These are phyloP conservation scores for Phrynocephalus guinanensis DNA, from an alignment of 2,797 vertebrate species.

Conservation along the genomic window DNA sequence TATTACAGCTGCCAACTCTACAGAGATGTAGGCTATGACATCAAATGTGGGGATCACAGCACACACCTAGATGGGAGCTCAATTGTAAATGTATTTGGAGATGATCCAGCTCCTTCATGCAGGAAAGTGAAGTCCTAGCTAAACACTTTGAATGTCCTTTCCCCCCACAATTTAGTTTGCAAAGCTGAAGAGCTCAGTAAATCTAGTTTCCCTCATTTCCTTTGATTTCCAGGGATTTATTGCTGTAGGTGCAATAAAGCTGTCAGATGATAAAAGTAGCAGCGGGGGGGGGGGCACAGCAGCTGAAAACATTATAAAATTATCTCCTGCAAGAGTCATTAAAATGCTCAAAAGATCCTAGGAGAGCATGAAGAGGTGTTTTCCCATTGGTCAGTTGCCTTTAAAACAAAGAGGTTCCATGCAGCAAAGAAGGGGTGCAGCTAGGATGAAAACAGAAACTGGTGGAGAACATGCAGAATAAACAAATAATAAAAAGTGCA, in stretches of 20 bases:
- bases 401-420: slow-evolving; percentile 34
- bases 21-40: not conserved
- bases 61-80: slow-evolving; percentile 25
- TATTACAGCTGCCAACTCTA: not conserved
- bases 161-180: slow-evolving; percentile 41
- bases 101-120: slow-evolving; percentile 18
- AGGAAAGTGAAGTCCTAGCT: slow-evolving; percentile 46
- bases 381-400: slow-evolving; percentile 35
- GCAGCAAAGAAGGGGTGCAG: slow-evolving; percentile 18
- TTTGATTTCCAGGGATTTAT: slow-evolving; percentile 58
- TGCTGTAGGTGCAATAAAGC: slow-evolving; percentile 50
- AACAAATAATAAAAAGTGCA: slow-evolving; percentile 29
- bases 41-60: not conserved
- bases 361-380: slow-evolving; percentile 52
- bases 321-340: slow-evolving; percentile 52
- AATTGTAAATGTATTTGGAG: slow-evolving; percentile 14
- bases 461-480: slow-evolving; percentile 38
- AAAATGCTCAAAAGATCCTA: slow-evolving; percentile 38
- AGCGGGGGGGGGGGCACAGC: slow-evolving; percentile 32
- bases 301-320: slow-evolving; percentile 59
- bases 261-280: slow-evolving; percentile 56
- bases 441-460: slow-evolving; percentile 5
- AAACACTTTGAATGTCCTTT: slow-evolving; percentile 45
- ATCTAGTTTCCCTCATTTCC: slow-evolving; percentile 53
- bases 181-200: slow-evolving; percentile 48